Evolutionary conservation across 92 coral and sea anemone species (phyloP).

Genomic region (Umimayanthus kanabou): DNA sequence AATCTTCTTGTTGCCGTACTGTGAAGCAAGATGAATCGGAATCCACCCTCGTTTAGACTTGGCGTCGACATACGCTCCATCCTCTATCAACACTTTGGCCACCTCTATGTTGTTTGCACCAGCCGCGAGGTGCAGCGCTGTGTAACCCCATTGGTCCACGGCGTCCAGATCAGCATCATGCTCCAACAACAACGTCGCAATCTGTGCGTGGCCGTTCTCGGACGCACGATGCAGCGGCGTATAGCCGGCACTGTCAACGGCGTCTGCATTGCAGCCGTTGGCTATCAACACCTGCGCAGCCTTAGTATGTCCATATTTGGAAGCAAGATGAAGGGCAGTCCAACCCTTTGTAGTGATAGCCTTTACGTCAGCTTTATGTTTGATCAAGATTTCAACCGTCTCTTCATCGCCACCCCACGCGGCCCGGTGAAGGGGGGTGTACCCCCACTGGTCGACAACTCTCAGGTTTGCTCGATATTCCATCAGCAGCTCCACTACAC

Average conservation of each 20-base stretch:
- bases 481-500: conserved; percentile 19
- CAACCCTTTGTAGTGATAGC: conserved; percentile 30
- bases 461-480: conserved; percentile 18
- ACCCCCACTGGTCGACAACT: conserved; percentile 38
- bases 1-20: conserved; percentile 39
- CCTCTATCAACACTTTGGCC: conserved; percentile 14
- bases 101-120: conserved; percentile 10
- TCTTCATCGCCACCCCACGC: conserved; percentile 42
- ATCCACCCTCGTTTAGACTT: conserved; percentile 39
- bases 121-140: conserved; percentile 37
- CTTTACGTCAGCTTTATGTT: conserved; percentile 22
- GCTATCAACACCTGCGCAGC: conserved; percentile 14
- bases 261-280: neutral
- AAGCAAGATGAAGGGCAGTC: conserved; percentile 37
- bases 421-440: conserved; percentile 22
- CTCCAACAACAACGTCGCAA: conserved; percentile 4
- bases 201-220: conserved; percentile 30
- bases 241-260: conserved; percentile 32
- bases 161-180: conserved; percentile 33
- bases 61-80: conserved; percentile 35
- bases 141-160: conserved; percentile 34
- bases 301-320: conserved; percentile 36
- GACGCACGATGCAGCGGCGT: conserved; percentile 33
- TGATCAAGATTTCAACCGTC: conserved; percentile 28
- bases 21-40: conserved; percentile 38